Evolutionary conservation across 2,797 vertebrate genomes (phyloP).

Genomic region (Sebastes minor): DNA sequence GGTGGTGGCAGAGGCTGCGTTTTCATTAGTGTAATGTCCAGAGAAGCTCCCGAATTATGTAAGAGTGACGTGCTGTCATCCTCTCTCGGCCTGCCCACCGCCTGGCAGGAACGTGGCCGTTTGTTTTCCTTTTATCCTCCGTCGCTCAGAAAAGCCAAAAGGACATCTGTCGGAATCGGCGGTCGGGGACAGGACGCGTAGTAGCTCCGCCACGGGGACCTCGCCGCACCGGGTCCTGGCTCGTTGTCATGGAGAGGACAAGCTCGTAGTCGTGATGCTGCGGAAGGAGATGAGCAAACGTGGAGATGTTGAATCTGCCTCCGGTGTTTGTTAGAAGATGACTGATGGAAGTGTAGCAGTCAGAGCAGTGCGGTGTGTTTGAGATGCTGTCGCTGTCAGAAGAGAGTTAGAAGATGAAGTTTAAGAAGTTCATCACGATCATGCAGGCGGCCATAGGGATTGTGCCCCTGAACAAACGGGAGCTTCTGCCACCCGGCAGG

Average conservation of each 20-base stretch:
- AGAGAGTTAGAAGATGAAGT: slow-evolving; percentile 85
- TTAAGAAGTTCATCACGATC: slow-evolving; percentile 96
- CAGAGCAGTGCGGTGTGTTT: neutral
- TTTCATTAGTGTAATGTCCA: slow-evolving; percentile 90
- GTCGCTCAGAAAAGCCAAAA: slow-evolving; percentile 67
- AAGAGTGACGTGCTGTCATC: slow-evolving; percentile 83
- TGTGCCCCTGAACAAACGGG: slow-evolving; percentile 93
- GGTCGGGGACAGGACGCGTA: slow-evolving; percentile 20
- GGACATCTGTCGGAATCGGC: slow-evolving; percentile 69
- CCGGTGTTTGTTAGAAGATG: slow-evolving; percentile 5
- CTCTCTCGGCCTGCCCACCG: slow-evolving; percentile 55
- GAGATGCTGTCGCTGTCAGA: neutral
- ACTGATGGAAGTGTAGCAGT: neutral
- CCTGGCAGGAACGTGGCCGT: slow-evolving; percentile 66
- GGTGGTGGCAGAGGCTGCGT: slow-evolving; percentile 67
- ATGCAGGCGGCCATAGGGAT: slow-evolving; percentile 93
- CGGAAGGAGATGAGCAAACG: neutral
- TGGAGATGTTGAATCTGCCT: neutral
- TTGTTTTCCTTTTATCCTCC: slow-evolving; percentile 60
- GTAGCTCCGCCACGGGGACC: slow-evolving; percentile 8
- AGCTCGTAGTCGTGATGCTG: slow-evolving; percentile 5
- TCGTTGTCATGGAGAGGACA: slow-evolving; percentile 27
- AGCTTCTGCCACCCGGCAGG: slow-evolving; percentile 90
- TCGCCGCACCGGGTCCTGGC: neutral
- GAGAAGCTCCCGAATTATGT: slow-evolving; percentile 85